A percentile compares a stretch with the other conserved stretches of the same genome.
Evolutionary conservation across 37 sponge, comb jelly and placozoan genomes (phyloP).

Genomic region (Trichoplax adhaerens): DNA sequence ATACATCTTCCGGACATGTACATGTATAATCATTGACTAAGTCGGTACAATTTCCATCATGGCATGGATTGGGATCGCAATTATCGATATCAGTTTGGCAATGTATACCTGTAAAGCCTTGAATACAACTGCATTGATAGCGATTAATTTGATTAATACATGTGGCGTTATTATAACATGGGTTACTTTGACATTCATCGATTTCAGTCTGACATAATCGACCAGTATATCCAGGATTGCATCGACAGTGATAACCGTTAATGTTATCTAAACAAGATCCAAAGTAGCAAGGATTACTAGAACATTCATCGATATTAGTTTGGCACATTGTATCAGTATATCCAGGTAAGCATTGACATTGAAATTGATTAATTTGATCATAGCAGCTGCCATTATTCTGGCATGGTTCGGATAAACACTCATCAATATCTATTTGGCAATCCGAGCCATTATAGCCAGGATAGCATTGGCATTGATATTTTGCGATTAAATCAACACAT

Average conservation of each 20-base stretch:
- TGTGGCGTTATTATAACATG: neutral
- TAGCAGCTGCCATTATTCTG: slow-evolving; percentile 5
- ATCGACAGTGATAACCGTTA: slow-evolving; percentile 17
- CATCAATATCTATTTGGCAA: slow-evolving; percentile 9
- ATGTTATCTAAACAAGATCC: slow-evolving; percentile 9
- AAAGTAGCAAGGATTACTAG: slow-evolving; percentile 7
- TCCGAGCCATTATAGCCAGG: slow-evolving; percentile 5
- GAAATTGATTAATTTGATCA: neutral
- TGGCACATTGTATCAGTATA: neutral
- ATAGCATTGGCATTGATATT: slow-evolving; percentile 1
- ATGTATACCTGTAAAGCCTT: no score
- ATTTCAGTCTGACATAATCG: slow-evolving; percentile 1
- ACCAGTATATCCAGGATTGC: slow-evolving; percentile 24
- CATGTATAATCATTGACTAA: no score
- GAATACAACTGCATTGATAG: no score
- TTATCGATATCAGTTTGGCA: no score
- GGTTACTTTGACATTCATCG: neutral
- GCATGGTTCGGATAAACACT: slow-evolving; percentile 4
- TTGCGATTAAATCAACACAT: neutral
- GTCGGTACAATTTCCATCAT: no score
- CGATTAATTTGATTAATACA: neutral
- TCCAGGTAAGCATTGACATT: no score
- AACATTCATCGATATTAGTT: slow-evolving; percentile 3
- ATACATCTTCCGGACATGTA: no score
- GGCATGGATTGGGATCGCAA: no score